Percentiles rank a stretch among this genome's conserved stretches.
These are phyloP conservation scores for Syndactyla subalaris DNA, from an alignment of 2,797 vertebrate species.

Conservation along the genomic window DNA sequence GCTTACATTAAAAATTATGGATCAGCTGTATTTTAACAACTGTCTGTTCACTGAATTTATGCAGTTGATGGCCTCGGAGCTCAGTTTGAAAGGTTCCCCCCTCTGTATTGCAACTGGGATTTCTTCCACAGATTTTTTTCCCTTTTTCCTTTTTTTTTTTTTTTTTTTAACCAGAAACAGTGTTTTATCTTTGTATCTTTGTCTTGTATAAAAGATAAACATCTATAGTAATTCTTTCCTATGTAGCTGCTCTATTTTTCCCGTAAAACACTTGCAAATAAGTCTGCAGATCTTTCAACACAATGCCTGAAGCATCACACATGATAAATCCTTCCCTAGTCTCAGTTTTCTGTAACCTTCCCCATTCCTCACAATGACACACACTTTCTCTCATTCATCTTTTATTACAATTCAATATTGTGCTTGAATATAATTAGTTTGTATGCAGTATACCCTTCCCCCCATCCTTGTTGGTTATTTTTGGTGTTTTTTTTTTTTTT, in stretches of 20 bases:
- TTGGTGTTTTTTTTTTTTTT: not conserved
- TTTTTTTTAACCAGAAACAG: conserved; percentile 9
- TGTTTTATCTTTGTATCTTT: conserved; percentile 80
- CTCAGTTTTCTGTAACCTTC: conserved; percentile 81
- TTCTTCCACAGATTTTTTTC: conserved; percentile 64
- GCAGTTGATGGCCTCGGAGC: conserved; percentile 57
- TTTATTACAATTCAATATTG: conserved; percentile 85
- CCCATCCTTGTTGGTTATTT: not conserved
- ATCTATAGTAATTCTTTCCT: conserved; percentile 78
- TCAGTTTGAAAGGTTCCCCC: conserved; percentile 66
- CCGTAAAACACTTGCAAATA: conserved; percentile 82
- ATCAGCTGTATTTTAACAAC: conserved; percentile 64
- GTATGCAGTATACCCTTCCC: conserved; percentile 27
- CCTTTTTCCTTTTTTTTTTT: conserved; percentile 41
- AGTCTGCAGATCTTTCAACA: conserved; percentile 79
- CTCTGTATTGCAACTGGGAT: conserved; percentile 61
- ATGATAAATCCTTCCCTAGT: conserved; percentile 79
- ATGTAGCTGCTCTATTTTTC: conserved; percentile 73
- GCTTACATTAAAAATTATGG: conserved; percentile 66
- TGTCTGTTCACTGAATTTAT: conserved; percentile 58
- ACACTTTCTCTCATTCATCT: conserved; percentile 83
- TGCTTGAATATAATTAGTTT: conserved; percentile 82
- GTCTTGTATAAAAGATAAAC: conserved; percentile 77
- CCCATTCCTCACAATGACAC: conserved; percentile 81
- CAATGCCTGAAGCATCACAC: conserved; percentile 78